Base-by-base conservation (phyloP, 2,113 vertebrate species). In the Heloderma charlesbogerti region DNA sequence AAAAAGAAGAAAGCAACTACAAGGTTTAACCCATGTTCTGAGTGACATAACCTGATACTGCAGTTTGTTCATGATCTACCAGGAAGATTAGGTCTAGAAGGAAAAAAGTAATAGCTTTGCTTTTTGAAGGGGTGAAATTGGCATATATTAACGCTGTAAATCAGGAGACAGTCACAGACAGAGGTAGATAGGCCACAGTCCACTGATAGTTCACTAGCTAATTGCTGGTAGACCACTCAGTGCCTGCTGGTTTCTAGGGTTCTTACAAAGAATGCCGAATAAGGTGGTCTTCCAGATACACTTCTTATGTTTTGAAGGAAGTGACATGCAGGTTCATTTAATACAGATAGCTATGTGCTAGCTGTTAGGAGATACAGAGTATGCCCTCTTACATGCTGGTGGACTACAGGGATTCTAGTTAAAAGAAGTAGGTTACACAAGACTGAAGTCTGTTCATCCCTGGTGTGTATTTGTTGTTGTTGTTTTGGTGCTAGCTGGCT, bases 1-100 rank as follows among this genome's bases (percentile, higher is more conserved):
- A 89, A 96, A 92, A 96, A 93, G 9, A 93, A 22, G 31, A 82
- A 3, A 94, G 37, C 45, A 63, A 90, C 6, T 66, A 6, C 7
- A 90, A 90, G 18, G 22, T 10, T 85, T 45, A 80, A 71, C 18
- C 34, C 27, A 31, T 67, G 25, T 27, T 66, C 9, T 90, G 1
- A 90, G 86, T 88, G 1, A 37, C 54, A 83, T 72, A 80, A 3
- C 79, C 27, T 85, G 48, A 90, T 74, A 92, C 7, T 40, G 60
- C 27, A 90, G 57, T 63, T 90, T 84, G 79, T 40, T 37, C 9
- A 84, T 18, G 67, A 66, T 34, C 3, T 37, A 66, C 22, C 60
- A 79, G 45, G 16, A 34, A 79, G 29, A 27, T 63, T 77, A 60
- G 43, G 20, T 13, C 5, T 27, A 40, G 13, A 60, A 60, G 40